A percentile compares a stretch with the other conserved stretches of the same genome.
phyloP scores from a whole-genome alignment of 2,113 vertebrate genomes.

The Passer montanus region DNA sequence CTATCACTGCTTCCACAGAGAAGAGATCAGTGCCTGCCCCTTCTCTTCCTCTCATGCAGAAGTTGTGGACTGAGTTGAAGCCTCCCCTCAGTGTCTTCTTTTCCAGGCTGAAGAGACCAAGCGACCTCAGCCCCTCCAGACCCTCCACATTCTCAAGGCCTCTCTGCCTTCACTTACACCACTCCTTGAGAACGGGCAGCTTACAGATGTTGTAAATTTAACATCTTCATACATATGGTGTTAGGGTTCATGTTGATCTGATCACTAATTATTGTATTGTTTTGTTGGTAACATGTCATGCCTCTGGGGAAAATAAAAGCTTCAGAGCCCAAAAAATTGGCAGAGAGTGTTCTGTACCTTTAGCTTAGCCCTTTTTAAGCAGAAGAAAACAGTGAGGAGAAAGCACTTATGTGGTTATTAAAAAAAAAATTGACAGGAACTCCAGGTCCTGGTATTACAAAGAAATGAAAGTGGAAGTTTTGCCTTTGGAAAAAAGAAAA shows the following conservation, averaged over 20 bases:
- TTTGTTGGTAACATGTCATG: neutral
- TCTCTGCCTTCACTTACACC: neutral
- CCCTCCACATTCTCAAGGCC: neutral
- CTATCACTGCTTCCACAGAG: neutral
- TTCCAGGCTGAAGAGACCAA: neutral
- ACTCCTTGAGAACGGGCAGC: neutral
- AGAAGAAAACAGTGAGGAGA: neutral
- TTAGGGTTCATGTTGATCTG: neutral
- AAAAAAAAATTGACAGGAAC: constrained; percentile 25
- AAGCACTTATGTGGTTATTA: constrained; percentile 28
- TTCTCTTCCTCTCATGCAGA: neutral
- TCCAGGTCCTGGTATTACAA: constrained; percentile 13
- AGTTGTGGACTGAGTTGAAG: neutral
- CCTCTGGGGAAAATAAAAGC: neutral
- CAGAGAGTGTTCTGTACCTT: neutral
- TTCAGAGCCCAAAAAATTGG: neutral
- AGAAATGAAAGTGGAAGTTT: constrained; percentile 53
- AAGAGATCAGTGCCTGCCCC: neutral
- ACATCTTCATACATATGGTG: no score
- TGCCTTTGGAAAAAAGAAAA: constrained; percentile 38
- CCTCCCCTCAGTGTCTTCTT: neutral
- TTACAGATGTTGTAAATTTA: neutral
- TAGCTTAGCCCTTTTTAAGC: neutral
- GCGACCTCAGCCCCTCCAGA: neutral
- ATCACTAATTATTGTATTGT: neutral